phyloP scores from a whole-genome alignment of 2,888 invertebrate species.

The Chymomyza fuscimana region DNA sequence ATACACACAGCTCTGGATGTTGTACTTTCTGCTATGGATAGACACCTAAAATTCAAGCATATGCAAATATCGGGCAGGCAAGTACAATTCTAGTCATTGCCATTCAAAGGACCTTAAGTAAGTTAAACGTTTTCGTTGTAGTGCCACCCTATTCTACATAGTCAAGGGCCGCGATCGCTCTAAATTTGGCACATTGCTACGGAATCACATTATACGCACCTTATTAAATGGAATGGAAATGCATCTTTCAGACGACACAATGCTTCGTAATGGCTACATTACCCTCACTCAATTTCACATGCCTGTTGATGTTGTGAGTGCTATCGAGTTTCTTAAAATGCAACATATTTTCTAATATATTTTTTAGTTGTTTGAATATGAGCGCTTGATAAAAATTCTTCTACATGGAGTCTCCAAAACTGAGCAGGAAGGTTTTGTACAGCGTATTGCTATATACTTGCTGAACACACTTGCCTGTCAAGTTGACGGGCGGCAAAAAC shows the following conservation, averaged over 20 bases:
- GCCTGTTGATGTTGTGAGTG: conserved; percentile 92
- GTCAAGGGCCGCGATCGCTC: conserved; percentile 92
- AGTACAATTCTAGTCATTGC: conserved; percentile 16
- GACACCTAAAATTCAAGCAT: conserved; percentile 91
- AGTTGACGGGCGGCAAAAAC: conserved; percentile 95
- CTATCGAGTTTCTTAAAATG: neutral
- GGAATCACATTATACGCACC: conserved; percentile 89
- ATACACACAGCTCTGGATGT: conserved; percentile 88
- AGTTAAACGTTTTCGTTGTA: conserved; percentile 74
- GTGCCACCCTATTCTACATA: conserved; percentile 96
- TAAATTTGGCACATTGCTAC: conserved; percentile 86
- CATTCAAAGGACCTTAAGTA: neutral
- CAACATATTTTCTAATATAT: conserved; percentile 23
- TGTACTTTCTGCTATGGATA: conserved; percentile 94
- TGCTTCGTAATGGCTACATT: conserved; percentile 97
- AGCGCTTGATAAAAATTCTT: conserved; percentile 90
- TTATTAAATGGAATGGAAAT: conserved; percentile 93
- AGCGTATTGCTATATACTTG: conserved; percentile 95
- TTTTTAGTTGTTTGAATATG: conserved; percentile 92
- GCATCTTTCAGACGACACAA: conserved; percentile 91
- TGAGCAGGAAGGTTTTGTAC: conserved; percentile 94
- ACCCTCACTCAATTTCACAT: conserved; percentile 97
- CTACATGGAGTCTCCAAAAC: conserved; percentile 90
- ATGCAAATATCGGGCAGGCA: conserved; percentile 96
- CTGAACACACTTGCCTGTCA: conserved; percentile 97